These are phyloP conservation scores for Drosophila bocqueti DNA, from an alignment of 1,140 invertebrate genomes.

Conservation along the genomic window DNA sequence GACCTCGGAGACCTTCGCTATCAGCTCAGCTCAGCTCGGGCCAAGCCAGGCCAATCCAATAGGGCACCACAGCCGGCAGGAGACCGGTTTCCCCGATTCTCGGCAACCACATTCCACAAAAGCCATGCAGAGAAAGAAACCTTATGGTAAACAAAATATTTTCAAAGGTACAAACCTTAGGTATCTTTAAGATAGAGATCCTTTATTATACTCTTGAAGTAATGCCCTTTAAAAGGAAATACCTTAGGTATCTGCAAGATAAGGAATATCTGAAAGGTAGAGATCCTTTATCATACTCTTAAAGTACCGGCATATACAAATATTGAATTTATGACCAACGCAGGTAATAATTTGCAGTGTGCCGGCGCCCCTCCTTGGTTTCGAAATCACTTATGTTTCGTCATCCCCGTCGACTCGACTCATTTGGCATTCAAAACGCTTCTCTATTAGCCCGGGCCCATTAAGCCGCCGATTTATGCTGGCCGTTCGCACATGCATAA, in stretches of 20 bases:
- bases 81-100: conserved; percentile 50
- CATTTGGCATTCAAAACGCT: conserved; percentile 79
- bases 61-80: conserved; percentile 36
- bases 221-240: background rate
- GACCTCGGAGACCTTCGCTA: conserved; percentile 42
- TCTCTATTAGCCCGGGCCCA: conserved; percentile 46
- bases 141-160: background rate
- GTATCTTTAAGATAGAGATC: background rate
- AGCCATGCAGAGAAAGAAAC: conserved; percentile 17
- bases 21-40: conserved; percentile 12
- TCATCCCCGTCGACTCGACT: conserved; percentile 42
- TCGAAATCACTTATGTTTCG: conserved; percentile 55
- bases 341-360: conserved; percentile 11
- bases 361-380: conserved; percentile 21
- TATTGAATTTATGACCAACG: background rate
- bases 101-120: conserved; percentile 34
- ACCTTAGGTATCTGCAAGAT: background rate
- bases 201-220: no score
- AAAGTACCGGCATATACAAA: background rate
- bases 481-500: conserved; percentile 59
- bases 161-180: background rate
- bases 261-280: background rate
- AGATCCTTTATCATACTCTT: no score
- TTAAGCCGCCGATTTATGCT: conserved; percentile 68
- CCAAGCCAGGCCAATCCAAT: conserved; percentile 31